Conservation (phyloP, 2,888 invertebrate genomes). For the Odontocolon sp. region DNA sequence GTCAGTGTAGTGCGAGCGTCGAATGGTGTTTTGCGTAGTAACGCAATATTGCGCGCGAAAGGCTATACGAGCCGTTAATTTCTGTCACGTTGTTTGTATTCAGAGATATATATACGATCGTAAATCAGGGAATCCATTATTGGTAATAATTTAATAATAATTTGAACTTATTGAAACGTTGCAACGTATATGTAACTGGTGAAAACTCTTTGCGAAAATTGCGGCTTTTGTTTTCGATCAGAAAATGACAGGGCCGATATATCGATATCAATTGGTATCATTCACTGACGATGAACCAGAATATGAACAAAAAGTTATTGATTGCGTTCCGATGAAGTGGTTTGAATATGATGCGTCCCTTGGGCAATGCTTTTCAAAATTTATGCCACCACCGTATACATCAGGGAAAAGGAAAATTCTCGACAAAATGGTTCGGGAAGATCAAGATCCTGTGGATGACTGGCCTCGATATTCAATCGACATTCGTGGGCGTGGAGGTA, state of each 20-base stretch:
- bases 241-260: not conserved
- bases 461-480: conserved; percentile 9
- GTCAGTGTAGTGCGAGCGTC: no score
- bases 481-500: conserved; percentile 23
- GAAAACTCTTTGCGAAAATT: not conserved
- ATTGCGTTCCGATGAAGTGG: conserved; percentile 5
- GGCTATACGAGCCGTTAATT: no score
- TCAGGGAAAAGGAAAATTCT: not conserved
- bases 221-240: not conserved
- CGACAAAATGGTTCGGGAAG: not conserved
- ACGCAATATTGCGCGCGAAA: no score
- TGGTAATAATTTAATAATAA: no score
- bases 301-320: not conserved
- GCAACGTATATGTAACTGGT: not conserved
- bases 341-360: not conserved
- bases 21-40: no score
- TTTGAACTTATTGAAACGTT: no score
- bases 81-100: no score
- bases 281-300: not conserved
- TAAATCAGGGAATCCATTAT: no score
- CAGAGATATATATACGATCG: no score
- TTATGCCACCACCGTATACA: conserved; percentile 31
- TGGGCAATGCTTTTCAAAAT: not conserved
- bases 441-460: not conserved
- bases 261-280: not conserved